Base-by-base conservation (phyloP, 2,888 invertebrate genomes). In the Lasioglossum malachurum region DNA sequence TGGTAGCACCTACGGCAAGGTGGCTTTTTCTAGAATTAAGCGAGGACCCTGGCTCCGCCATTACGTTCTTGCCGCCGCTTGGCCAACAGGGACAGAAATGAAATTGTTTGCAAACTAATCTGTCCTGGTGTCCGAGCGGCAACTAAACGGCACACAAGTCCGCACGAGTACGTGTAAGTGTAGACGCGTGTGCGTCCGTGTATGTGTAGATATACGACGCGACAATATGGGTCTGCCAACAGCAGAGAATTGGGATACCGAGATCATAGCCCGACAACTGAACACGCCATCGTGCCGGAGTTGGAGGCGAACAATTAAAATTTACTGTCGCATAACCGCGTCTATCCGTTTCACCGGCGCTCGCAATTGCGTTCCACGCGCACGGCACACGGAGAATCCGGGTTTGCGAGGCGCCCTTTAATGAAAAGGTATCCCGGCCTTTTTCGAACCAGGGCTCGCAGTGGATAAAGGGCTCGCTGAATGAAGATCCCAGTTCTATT, bases 281-380 rank as follows among this genome's bases (percentile, higher is more conserved):
- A 87, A 84, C 84, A 73, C 53, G 80, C 86, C 64, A 81, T 76
- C 83, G 81, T 78, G 77, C 38, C 60, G 64, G 64, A 80, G 85
- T 90, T 88, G 88, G 89, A 86, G 86, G 87, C 88, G 84, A 85
- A 87, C 92, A 90, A 93, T 93, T 93, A 93, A 93, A 93, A 93
- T 93, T 92, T 92, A 93, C 91, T 87, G 86, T 90, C 90, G 89
- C 88, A 88, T 90, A 91, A 90, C 90, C 90, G 80, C 86, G 88
- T 87, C 84, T 87, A 88, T 88, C 82, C 82, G 83, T 88, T 88
- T 86, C 75, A 80, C 7, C 80, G 23, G 60, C 53, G 60, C 77
- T 80, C 80, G 71, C 75, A 69, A 80, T 76, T 75, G 80, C 78
- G 72, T 75, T 76, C 73, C 73, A 53, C 27, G 31, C 60, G 31